phyloP scores from a whole-genome alignment of 2,113 vertebrate species.

The Eupsittula cactorum region DNA sequence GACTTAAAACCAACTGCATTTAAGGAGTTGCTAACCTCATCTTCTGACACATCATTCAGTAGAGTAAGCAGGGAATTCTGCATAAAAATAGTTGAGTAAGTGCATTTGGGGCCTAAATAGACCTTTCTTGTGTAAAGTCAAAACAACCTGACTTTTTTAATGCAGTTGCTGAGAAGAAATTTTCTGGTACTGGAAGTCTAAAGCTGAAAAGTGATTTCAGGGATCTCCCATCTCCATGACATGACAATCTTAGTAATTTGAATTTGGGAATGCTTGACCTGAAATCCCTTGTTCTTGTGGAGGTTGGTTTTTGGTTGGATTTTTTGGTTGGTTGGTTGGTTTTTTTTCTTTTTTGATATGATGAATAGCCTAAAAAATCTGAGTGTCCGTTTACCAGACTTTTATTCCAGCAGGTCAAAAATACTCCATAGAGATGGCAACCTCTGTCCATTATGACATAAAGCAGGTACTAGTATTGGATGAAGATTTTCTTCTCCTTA shows the following conservation, averaged over 20 bases:
- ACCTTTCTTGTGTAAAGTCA: not conserved
- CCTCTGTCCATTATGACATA: not conserved
- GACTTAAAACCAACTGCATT: not conserved
- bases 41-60: not conserved
- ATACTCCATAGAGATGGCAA: not conserved
- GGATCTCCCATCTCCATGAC: not conserved
- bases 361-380: not conserved
- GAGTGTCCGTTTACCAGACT: not conserved
- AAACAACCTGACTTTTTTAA: not conserved
- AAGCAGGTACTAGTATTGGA: not conserved
- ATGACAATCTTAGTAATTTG: not conserved
- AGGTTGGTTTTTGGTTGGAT: not conserved
- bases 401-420: not conserved
- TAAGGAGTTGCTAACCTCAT: not conserved
- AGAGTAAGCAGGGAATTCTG: not conserved
- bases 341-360: not conserved
- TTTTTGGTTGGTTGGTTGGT: too few relatives aligned
- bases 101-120: not conserved
- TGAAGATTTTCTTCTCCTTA: not conserved
- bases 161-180: not conserved
- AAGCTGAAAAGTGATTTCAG: not conserved
- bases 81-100: not conserved
- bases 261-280: not conserved
- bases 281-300: not conserved
- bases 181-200: not conserved